Conservation (phyloP, 2,888 invertebrate species). For the Thelaira solivaga region DNA sequence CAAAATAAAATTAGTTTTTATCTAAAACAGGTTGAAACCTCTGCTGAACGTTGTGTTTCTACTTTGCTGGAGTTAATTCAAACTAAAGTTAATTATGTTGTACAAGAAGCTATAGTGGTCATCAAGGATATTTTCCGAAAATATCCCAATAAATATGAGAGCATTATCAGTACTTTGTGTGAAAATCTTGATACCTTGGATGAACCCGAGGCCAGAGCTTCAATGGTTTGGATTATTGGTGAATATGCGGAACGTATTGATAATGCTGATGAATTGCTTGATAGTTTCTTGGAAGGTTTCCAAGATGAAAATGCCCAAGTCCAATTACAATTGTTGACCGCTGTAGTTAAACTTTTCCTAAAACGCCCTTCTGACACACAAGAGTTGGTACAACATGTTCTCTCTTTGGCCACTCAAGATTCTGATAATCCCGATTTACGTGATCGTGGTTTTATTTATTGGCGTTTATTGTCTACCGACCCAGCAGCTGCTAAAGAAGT, state of each 20-base stretch:
- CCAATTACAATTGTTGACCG: constrained; percentile 96
- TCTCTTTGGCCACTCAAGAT: constrained; percentile 91
- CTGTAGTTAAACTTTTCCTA: constrained; percentile 98
- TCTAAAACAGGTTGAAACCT: constrained; percentile 85
- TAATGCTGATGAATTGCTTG: constrained; percentile 98
- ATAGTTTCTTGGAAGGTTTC: constrained; percentile 98
- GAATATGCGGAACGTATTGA: constrained; percentile 99
- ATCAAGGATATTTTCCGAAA: constrained; percentile 98
- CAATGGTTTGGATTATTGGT: constrained; percentile 97
- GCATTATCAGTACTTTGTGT: constrained; percentile 98
- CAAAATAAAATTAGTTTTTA: background rate
- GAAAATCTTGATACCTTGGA: constrained; percentile 99
- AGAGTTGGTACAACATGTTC: constrained; percentile 97
- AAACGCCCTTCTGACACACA: constrained; percentile 99
- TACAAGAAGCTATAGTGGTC: constrained; percentile 99
- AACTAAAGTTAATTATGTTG: constrained; percentile 99
- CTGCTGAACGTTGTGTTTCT: constrained; percentile 98
- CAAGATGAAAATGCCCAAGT: constrained; percentile 98
- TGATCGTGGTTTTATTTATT: constrained; percentile 99
- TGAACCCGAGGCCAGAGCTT: constrained; percentile 98
- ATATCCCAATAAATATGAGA: constrained; percentile 99
- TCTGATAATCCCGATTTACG: constrained; percentile 99
- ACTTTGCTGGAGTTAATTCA: constrained; percentile 98
- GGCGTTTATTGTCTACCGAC: constrained; percentile 98
- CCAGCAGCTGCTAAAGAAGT: constrained; percentile 99